Base-by-base conservation (phyloP, 2,888 invertebrate species). In the Spilosoma lubricipeda region DNA sequence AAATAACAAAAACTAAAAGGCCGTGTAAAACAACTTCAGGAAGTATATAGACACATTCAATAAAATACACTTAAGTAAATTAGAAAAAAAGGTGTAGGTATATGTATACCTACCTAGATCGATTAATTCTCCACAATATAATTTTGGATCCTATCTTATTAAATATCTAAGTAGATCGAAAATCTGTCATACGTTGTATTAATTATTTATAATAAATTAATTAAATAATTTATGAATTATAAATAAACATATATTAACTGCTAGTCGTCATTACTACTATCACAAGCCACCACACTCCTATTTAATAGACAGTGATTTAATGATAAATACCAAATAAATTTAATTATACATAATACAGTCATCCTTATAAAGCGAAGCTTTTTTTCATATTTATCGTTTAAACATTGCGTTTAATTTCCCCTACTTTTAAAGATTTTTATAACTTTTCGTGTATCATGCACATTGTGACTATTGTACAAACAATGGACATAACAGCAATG, bases 201-300 rank as follows among this genome's bases (percentile, higher is more conserved):
- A 72, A 75, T 72, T 77, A 80, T 73, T 64, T 66, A 71, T 65
- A 76, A 80, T 77, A 80, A 84, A 77, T 79, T 66, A 81, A 77
- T 72, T 73, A 82, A 77, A 81, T 75, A 80, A 82, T 77, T 77
- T 77, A 71, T 72, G 77, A 82, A 74, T 78, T 77, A 74, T 83
- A 72, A 80, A 83, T 84, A 81, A 81, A 79, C 80, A 78, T 33
- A 67, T 82, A 82, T 80, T 83, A 86, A 77, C 84, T 78, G 80
- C 86, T 88, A 88, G 81, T 88, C 86, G 78, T 87, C 89, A 86
- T 87, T 86, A 86, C 90, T 92, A 93, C 90, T 93, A 94, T 93
- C 93, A 94, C 93, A 94, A 94, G 93, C 94, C 94, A 92, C 93
- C 93, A 93, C 94, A 93, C 91, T 92, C 91, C 93, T 91, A 93